Evolutionary conservation across 2,888 invertebrate genomes (phyloP).

Genomic region (Caenorhabditis parvicauda): DNA sequence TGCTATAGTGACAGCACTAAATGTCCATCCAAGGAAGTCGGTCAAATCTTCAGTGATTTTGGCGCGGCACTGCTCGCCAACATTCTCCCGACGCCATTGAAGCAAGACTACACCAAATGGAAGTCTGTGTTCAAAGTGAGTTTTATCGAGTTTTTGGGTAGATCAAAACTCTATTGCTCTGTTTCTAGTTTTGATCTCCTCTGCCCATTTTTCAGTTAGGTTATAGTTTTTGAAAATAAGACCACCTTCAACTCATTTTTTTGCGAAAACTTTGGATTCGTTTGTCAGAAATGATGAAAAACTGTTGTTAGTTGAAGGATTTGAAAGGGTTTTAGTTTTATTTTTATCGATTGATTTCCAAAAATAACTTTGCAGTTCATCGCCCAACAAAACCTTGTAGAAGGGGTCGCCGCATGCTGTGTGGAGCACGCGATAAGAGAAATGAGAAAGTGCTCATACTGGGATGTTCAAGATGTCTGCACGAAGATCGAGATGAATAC

Average conservation of each 20-base stretch:
- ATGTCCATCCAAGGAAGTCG: constrained; percentile 34
- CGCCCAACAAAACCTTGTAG: constrained; percentile 26
- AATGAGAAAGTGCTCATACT: constrained; percentile 36
- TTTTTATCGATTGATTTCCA: too few relatives aligned
- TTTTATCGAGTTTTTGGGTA: background rate
- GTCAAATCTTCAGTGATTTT: constrained; percentile 31
- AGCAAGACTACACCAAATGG: constrained; percentile 31
- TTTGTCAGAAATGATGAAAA: too few relatives aligned
- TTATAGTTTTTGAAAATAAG: too few relatives aligned
- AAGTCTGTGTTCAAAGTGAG: constrained; percentile 27
- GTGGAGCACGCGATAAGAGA: constrained; percentile 35
- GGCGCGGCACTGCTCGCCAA: constrained; percentile 33
- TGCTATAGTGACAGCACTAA: constrained; percentile 24
- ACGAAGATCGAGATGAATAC: constrained; percentile 26
- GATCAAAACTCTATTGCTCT: background rate
- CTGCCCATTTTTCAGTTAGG: too few relatives aligned
- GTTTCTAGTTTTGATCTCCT: too few relatives aligned
- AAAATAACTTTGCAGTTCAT: constrained; percentile 39
- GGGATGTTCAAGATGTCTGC: constrained; percentile 38
- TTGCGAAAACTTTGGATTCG: too few relatives aligned
- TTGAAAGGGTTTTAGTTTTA: too few relatives aligned
- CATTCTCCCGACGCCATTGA: constrained; percentile 22
- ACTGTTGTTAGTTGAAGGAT: too few relatives aligned
- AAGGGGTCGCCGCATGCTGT: constrained; percentile 36
- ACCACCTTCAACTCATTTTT: too few relatives aligned